These are phyloP conservation scores for Drosophila robusta DNA, from an alignment of 2,888 invertebrate species.

Conservation along the genomic window DNA sequence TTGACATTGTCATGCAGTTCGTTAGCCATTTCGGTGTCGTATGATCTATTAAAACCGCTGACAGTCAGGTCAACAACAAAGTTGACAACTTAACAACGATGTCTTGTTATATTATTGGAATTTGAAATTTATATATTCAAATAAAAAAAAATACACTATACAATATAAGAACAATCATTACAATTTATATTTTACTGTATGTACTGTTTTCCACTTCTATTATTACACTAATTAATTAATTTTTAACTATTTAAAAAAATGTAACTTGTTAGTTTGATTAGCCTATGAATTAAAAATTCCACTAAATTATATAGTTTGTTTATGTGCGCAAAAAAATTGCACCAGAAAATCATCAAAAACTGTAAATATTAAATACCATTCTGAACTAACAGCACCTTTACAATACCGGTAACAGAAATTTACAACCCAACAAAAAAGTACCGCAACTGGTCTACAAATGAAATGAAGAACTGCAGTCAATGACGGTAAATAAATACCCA, in stretches of 20 bases:
- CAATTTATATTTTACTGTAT: background rate
- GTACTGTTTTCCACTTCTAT: no score
- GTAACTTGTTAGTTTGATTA: no score
- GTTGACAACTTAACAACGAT: constrained; percentile 36
- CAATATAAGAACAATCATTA: no score
- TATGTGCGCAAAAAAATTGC: no score
- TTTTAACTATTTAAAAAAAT: no score
- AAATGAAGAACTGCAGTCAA: constrained; percentile 22
- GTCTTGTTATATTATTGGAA: constrained; percentile 1
- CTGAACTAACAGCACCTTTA: background rate
- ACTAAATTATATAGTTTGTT: no score
- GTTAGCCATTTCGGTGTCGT: constrained; percentile 59
- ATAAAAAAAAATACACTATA: background rate
- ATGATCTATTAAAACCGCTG: constrained; percentile 38
- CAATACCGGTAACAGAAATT: background rate
- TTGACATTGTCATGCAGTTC: constrained; percentile 81
- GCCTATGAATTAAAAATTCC: no score
- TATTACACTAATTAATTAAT: no score
- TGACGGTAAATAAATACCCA: constrained; percentile 17
- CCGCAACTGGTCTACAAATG: constrained; percentile 11
- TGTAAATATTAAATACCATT: background rate
- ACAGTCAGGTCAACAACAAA: constrained; percentile 30
- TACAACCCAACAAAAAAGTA: background rate
- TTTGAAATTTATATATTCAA: constrained; percentile 3
- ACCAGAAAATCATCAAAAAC: background rate